Evolutionary conservation across 2,113 vertebrate species (phyloP), one percentile per base, ranked within the genome.

Genomic region (Rhea pennata): DNA sequence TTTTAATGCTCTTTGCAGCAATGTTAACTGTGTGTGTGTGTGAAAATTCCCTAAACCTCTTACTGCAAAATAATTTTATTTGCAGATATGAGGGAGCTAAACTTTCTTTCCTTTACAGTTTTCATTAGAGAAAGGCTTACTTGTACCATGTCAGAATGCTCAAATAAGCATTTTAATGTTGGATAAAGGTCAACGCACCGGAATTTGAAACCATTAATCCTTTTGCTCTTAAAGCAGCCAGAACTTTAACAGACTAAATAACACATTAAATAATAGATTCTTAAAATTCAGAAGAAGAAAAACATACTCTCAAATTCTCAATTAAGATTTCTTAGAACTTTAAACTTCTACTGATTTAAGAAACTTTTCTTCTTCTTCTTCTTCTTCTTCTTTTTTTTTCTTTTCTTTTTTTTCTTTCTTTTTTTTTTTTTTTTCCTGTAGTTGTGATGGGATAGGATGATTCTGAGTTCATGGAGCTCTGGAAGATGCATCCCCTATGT

Each of bases 201-300:
- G 94, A 98, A 97, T 98, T 97, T 97, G 96, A 98, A 98, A 98
- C 96, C 97, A 98, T 98, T 98, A 98, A 98, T 98, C 98, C 97
- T 97, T 98, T 98, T 98, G 98, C 97, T 98, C 98, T 98, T 98
- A 98, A 98, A 96, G 94, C 92, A 98, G 96, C 79, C 91, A 98
- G 94, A 97, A 97, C 92, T 98, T 98, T 95, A 95, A 87, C 93
- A 96, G 96, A 88, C 97, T 95, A 97, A 98, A 97, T 97, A 98
- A 96, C 54, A 75, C 84, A 97, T 97, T 98, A 96, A 97, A 98
- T 62, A 96, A 90, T 93, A 97, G 94, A 96, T 76, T 92, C 66
- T 96, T 95, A 79, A 95, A 96, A 95, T 97, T 98, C 97, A 95
- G 88, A 88, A 76, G 64, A 96, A 92, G 64, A 95, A 97, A 97